Evolutionary conservation across 2,797 vertebrate species (phyloP).

Genomic region (Dallia pectoralis): DNA sequence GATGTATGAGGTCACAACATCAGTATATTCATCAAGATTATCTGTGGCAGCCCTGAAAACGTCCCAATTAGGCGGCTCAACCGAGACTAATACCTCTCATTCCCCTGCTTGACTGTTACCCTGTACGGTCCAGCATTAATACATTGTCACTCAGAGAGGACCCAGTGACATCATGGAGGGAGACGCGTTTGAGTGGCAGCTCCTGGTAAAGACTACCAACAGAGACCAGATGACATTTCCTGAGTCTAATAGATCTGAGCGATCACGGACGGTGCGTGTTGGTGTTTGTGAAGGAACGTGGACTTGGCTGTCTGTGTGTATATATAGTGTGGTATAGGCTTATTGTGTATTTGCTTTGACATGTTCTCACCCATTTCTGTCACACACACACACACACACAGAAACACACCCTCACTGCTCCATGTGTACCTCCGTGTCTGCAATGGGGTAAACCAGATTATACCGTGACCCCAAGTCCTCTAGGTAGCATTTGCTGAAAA

Average conservation of each 20-base stretch:
- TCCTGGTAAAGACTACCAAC: slow-evolving; percentile 16
- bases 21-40: too few species aligned
- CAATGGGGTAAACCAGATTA: background rate
- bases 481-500: slow-evolving; percentile 59
- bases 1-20: too few species aligned
- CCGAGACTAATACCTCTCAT: slow-evolving; percentile 39
- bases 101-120: slow-evolving; percentile 33
- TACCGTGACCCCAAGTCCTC: slow-evolving; percentile 27
- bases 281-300: background rate
- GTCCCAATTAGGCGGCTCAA: slow-evolving; percentile 33
- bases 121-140: slow-evolving; percentile 56
- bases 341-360: slow-evolving; percentile 6
- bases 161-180: slow-evolving; percentile 58
- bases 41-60: too few species aligned
- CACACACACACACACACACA: background rate
- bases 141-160: slow-evolving; percentile 43
- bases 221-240: slow-evolving; percentile 38
- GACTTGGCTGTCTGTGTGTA: background rate
- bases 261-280: slow-evolving; percentile 2
- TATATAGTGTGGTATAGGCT: background rate
- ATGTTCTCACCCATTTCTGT: background rate
- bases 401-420: background rate
- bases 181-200: slow-evolving; percentile 30
- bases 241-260: slow-evolving; percentile 16
- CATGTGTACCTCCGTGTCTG: background rate